These are phyloP conservation scores for Trichopria drosophilae DNA, from an alignment of 2,888 invertebrate genomes.

Conservation along the genomic window DNA sequence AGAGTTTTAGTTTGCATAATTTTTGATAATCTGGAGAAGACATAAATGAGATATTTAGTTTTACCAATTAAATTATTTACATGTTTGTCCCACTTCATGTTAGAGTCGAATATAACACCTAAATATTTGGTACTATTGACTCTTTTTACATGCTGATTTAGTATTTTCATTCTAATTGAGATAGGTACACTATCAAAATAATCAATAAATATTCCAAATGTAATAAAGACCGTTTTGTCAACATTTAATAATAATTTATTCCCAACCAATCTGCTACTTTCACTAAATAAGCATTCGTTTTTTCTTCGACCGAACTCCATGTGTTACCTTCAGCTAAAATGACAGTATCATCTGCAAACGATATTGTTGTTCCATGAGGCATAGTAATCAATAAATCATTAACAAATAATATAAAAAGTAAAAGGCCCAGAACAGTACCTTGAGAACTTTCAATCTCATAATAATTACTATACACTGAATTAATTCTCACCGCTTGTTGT, in stretches of 20 bases:
- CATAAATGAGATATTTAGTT: too few relatives aligned
- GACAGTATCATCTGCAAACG: conserved; percentile 19
- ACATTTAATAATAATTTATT: conserved; percentile 12
- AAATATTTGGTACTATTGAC: too few relatives aligned
- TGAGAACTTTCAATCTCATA: conserved; percentile 9
- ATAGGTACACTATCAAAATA: too few relatives aligned
- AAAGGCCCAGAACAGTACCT: conserved; percentile 15
- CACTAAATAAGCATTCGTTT: not conserved
- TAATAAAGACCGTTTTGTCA: too few relatives aligned
- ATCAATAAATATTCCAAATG: too few relatives aligned
- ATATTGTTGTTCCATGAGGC: not conserved
- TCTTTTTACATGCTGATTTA: too few relatives aligned
- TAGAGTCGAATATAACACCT: too few relatives aligned
- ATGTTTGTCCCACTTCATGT: too few relatives aligned
- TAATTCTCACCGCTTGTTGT: conserved; percentile 10
- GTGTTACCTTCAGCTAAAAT: conserved; percentile 1
- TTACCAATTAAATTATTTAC: too few relatives aligned
- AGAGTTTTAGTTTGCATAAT: too few relatives aligned
- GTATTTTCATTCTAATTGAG: too few relatives aligned
- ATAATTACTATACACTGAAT: not conserved
- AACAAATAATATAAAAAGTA: conserved; percentile 13
- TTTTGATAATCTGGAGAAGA: too few relatives aligned
- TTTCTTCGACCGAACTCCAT: not conserved
- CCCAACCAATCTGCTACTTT: conserved; percentile 3
- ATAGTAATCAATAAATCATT: conserved; percentile 8